Evolutionary conservation across 2,888 invertebrate species (phyloP), one percentile per base, ranked within the genome.

Genomic region (Caradrina kadenii): DNA sequence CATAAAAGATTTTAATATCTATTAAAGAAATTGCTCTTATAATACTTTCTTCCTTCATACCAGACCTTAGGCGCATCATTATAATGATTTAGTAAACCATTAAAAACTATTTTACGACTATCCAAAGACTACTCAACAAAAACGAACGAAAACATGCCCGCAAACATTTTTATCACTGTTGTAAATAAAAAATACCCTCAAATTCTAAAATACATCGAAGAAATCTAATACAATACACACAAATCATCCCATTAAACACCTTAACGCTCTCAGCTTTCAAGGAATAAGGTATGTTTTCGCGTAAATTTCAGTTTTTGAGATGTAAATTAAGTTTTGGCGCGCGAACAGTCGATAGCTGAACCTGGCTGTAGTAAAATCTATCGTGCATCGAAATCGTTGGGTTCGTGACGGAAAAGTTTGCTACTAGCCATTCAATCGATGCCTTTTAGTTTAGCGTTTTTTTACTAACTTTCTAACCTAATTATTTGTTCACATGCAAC

Each of bases 151-250:
- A 92, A 83, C 94, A 93, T 79, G 86, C 90, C 95, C 95, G 93
- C 94, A 92, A 94, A 84, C 95, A 93, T 90, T 94, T 95, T 95
- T 95, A 96, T 94, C 91, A 90, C 92, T 79, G 85, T 88, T 92
- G 91, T 95, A 95, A 95, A 95, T 94, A 93, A 89, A 90, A 91
- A 84, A 80, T 76, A 79, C 80, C 84, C 85, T 87, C 80, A 79
- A 89, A 90, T 92, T 91, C 90, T 88, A 87, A 90, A 90, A 91
- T 88, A 90, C 88, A 90, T 89, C 86, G 85, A 88, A 88, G 88
- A 87, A 89, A 88, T 83, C 79, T 83, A 79, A 80, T 80, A 78
- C 85, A 83, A 85, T 84, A 66, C 19, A 22, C 22, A 73, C 63
- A 81, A 81, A 70, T 80, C 79, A 82, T 79, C 63, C 73, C 76